These are phyloP conservation scores for Rhyzopertha dominica DNA, from an alignment of 1,140 invertebrate species.

Conservation along the genomic window DNA sequence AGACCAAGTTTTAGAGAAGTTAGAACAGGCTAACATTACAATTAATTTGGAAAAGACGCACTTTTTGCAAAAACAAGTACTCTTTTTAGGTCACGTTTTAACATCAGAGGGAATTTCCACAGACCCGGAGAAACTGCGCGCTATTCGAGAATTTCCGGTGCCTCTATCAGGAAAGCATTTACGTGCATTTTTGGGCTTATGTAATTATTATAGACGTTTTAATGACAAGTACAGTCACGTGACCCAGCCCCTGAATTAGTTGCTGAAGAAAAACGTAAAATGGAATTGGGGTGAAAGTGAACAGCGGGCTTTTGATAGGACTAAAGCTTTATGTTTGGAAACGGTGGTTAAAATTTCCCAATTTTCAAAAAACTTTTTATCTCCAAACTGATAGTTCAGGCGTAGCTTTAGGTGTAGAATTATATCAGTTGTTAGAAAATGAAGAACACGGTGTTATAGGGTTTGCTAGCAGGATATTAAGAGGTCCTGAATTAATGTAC, in stretches of 20 bases:
- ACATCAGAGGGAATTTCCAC: slow-evolving; percentile 32
- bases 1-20: slow-evolving; percentile 19
- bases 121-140: slow-evolving; percentile 34
- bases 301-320: slow-evolving; percentile 10
- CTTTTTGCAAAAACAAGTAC: slow-evolving; percentile 29
- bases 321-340: slow-evolving; percentile 20
- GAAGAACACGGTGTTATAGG: slow-evolving; percentile 14
- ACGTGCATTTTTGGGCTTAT: slow-evolving; percentile 39
- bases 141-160: slow-evolving; percentile 30
- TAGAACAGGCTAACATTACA: slow-evolving; percentile 25
- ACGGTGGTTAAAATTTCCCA: slow-evolving; percentile 26
- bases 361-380: slow-evolving; percentile 27
- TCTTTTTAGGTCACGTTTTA: slow-evolving; percentile 36
- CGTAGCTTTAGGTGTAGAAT: slow-evolving; percentile 23
- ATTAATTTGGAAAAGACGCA: slow-evolving; percentile 32
- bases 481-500: slow-evolving; percentile 28
- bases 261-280: slow-evolving; percentile 27
- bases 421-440: slow-evolving; percentile 24
- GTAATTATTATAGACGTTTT: slow-evolving; percentile 42
- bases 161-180: slow-evolving; percentile 39
- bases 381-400: slow-evolving; percentile 33
- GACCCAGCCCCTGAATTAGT: slow-evolving; percentile 26
- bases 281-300: slow-evolving; percentile 10
- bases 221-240: slow-evolving; percentile 21
- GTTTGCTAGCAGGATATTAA: slow-evolving; percentile 24